Percentiles rank a stretch among this genome's conserved stretches.
These are phyloP conservation scores for Cossypha caffra DNA, from an alignment of 2,797 vertebrate species.

Conservation along the genomic window DNA sequence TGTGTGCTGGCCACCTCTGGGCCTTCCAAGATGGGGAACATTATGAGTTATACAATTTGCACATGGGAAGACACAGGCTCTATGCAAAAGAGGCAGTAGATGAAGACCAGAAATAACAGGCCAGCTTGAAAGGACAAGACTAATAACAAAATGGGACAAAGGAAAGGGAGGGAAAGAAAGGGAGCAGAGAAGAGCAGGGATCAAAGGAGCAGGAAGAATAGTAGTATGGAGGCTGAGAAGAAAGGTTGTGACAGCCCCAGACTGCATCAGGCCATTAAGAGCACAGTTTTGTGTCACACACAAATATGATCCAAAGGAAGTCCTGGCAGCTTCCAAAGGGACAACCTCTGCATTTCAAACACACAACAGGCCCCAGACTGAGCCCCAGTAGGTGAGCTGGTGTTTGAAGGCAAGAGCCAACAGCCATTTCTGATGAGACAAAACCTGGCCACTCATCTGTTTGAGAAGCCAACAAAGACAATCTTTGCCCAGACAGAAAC, in stretches of 20 bases:
- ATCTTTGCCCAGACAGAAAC: background rate
- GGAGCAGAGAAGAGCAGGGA: background rate
- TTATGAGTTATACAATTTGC: background rate
- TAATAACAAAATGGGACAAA: background rate
- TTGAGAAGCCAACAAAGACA: background rate
- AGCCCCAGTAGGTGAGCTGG: background rate
- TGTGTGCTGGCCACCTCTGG: accelerated
- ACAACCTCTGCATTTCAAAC: background rate
- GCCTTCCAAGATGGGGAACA: background rate
- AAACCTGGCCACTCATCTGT: background rate
- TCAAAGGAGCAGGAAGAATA: background rate
- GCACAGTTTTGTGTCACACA: accelerated
- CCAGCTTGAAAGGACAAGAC: background rate
- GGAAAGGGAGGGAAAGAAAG: background rate
- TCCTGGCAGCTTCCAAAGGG: background rate
- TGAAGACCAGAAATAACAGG: background rate
- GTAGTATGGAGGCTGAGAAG: background rate
- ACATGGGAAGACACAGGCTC: background rate
- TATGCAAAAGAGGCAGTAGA: background rate
- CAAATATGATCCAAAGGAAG: background rate
- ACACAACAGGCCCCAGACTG: background rate
- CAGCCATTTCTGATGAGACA: background rate
- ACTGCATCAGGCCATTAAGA: background rate
- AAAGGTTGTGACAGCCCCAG: background rate
- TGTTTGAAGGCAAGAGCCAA: background rate